phyloP scores from a whole-genome alignment of 2,113 vertebrate genomes.

The Oceanites oceanicus region DNA sequence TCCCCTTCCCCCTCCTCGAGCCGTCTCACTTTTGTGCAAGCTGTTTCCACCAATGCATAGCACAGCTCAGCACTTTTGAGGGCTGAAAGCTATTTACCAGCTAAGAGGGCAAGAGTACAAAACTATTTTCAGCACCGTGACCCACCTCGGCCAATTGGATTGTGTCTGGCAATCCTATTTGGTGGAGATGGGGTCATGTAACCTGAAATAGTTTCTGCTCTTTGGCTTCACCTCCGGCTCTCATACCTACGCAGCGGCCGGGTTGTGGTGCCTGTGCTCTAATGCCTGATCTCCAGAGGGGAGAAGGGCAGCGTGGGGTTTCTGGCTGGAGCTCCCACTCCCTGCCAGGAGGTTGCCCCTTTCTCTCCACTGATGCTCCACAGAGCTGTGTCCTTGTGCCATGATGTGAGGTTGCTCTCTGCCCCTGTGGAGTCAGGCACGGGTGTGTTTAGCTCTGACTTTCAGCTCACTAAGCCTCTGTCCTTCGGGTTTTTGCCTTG shows the following conservation, averaged over 20 bases:
- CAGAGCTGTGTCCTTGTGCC: rapidly evolving
- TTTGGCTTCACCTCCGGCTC: not conserved
- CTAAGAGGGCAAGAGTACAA: conserved; percentile 44
- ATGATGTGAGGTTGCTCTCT: not conserved
- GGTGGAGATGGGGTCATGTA: not conserved
- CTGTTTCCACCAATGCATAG: not conserved
- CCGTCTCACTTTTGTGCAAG: not conserved
- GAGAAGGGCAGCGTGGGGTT: not conserved
- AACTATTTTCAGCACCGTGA: conserved; percentile 55
- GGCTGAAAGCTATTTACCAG: conserved; percentile 51
- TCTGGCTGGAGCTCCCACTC: not conserved
- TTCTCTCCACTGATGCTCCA: rapidly evolving
- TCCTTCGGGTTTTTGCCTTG: not conserved
- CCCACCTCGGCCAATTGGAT: conserved; percentile 45
- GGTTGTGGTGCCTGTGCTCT: not conserved
- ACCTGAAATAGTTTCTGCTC: conserved; percentile 51
- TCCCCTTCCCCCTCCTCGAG: not conserved
- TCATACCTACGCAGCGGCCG: rapidly evolving
- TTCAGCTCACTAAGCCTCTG: not conserved
- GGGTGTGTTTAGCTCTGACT: not conserved
- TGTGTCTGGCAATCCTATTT: conserved; percentile 64
- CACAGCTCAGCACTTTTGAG: conserved; percentile 34
- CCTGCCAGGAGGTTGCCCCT: not conserved
- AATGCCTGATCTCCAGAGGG: not conserved
- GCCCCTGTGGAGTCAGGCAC: rapidly evolving